A percentile compares a stretch with the other conserved stretches of the same genome.
phyloP scores from a whole-genome alignment of 2,113 vertebrate species.

The Danio rerio region GRCz12tu NC_133180.1:7351501-7352000 shows the following conservation, averaged over 20 bases:
- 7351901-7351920: constrained; percentile 33
- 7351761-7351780: neutral
- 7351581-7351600: too few relatives aligned
- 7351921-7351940: constrained; percentile 43
- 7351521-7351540: too few relatives aligned
- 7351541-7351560: too few relatives aligned
- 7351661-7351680: neutral
- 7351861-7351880: constrained; percentile 6
- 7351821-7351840: constrained; percentile 11
- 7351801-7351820: neutral
- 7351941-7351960: constrained; percentile 43
- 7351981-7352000: constrained; percentile 37
- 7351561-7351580: too few relatives aligned
- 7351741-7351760: neutral
- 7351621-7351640: neutral
- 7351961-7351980: constrained; percentile 35
- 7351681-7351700: constrained; percentile 21
- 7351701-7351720: neutral
- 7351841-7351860: constrained; percentile 23
- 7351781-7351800: constrained; percentile 21
- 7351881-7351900: constrained; percentile 28
- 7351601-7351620: too few relatives aligned
- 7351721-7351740: neutral
- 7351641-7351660: neutral
- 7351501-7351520: too few relatives aligned